Base-by-base conservation (phyloP, 2,113 vertebrate genomes). In the Sphyrna mokarran region DNA sequence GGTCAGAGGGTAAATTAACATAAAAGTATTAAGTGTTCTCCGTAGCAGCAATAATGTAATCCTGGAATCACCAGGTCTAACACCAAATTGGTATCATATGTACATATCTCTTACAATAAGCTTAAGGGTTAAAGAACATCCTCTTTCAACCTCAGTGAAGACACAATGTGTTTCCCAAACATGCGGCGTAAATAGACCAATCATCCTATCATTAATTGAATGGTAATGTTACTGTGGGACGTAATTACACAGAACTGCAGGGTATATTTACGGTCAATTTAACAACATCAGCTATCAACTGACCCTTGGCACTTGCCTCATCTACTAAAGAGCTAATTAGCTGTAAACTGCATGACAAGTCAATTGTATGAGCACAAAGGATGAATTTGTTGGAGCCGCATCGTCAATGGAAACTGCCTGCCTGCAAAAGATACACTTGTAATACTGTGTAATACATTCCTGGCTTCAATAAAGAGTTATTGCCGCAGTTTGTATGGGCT, bases 331-430 rank as follows among this genome's bases (percentile, higher is more conserved):
- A 96, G 95, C 98, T 98, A 98, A 98, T 98, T 98, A 98, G 97
- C 97, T 97, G 97, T 97, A 97, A 98, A 98, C 98, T 97, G 97
- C 97, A 97, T 97, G 97, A 97, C 97, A 97, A 97, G 97, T 97
- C 97, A 97, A 97, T 97, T 98, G 97, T 97, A 97, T 93, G 87
- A 96, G 95, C 70, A 95, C 95, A 96, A 83, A 96, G 96, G 97
- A 97, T 96, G 96, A 97, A 96, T 96, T 96, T 33, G 95, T 78
- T 89, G 96, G 96, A 66, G 96, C 90, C 40, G 96, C 96, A 61
- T 85, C 89, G 83, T 90, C 87, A 58, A 94, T 94, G 69, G 68
- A 95, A 96, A 76, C 96, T 87, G 97, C 96, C 97, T 98, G 98
- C 96, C 94, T 37, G 95, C 90, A 96, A 66, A 96, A 96, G 97